Conservation (phyloP, 2,888 invertebrate genomes). For the Rhogogaster chlorosoma region DNA sequence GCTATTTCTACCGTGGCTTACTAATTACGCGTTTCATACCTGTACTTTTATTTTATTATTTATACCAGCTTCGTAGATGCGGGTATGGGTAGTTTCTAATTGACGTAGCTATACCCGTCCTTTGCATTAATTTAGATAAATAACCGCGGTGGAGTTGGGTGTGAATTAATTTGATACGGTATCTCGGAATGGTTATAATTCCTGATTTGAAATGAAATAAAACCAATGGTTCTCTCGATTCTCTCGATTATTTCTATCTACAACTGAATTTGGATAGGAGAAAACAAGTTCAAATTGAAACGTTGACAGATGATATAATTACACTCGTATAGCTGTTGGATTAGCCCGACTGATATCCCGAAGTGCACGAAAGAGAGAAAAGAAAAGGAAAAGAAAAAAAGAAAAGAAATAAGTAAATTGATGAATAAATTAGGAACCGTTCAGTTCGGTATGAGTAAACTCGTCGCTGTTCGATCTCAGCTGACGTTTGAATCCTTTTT, state of each 20-base stretch:
- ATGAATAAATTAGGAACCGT: constrained; percentile 29
- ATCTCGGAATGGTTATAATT: not conserved
- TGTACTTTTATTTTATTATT: not conserved
- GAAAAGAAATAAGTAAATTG: not conserved
- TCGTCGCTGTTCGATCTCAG: not conserved
- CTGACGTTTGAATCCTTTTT: constrained; percentile 38
- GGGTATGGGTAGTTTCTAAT: constrained; percentile 13
- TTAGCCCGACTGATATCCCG: not conserved
- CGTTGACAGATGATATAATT: not conserved
- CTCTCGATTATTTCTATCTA: not conserved
- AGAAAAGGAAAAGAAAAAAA: not conserved
- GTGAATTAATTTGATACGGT: constrained; percentile 19
- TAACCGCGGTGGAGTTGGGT: not conserved
- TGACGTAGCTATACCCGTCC: not conserved
- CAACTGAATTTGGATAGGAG: too few relatives aligned
- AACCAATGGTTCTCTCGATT: not conserved
- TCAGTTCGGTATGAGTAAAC: not conserved
- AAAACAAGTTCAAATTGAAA: not conserved
- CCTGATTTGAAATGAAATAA: not conserved
- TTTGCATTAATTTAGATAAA: constrained; percentile 29
- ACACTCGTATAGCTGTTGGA: not conserved
- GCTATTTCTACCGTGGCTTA: not conserved
- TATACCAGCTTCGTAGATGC: not conserved
- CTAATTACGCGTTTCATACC: constrained; percentile 22
- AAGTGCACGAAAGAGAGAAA: not conserved